Percentiles rank a stretch among this genome's conserved stretches.
Evolutionary conservation across 2,113 vertebrate species (phyloP).

Genomic region (Echinops telfairi): DNA sequence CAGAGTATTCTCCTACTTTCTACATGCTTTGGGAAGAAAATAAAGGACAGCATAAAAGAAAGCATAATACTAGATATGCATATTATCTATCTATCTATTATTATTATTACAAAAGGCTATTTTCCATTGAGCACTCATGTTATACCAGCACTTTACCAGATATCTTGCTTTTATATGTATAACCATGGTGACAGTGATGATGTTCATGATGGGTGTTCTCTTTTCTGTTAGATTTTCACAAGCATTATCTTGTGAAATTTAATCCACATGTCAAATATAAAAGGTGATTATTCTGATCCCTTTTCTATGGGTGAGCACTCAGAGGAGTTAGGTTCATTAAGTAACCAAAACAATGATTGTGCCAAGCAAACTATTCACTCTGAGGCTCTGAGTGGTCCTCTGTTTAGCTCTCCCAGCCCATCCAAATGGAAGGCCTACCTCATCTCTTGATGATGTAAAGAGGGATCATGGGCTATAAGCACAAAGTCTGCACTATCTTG

Average conservation of each 20-base stretch:
- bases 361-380: neutral
- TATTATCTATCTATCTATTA: neutral
- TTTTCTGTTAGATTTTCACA: neutral
- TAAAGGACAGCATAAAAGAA: neutral
- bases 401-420: neutral
- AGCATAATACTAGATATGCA: neutral
- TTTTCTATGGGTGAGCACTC: neutral
- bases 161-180: neutral
- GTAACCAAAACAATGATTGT: neutral
- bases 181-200: neutral
- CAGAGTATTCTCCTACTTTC: neutral
- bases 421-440: neutral
- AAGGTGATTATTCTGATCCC: neutral
- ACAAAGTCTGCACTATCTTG: neutral
- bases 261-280: neutral
- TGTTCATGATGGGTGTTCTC: neutral
- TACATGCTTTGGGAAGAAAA: neutral
- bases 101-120: neutral
- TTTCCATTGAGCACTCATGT: neutral
- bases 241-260: neutral
- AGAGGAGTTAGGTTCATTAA: neutral
- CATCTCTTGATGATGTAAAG: no score
- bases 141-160: neutral
- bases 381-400: neutral
- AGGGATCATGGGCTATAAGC: neutral